Evolutionary conservation across 2,113 vertebrate species (phyloP).

Genomic region (Ctenomys sociabilis): DNA sequence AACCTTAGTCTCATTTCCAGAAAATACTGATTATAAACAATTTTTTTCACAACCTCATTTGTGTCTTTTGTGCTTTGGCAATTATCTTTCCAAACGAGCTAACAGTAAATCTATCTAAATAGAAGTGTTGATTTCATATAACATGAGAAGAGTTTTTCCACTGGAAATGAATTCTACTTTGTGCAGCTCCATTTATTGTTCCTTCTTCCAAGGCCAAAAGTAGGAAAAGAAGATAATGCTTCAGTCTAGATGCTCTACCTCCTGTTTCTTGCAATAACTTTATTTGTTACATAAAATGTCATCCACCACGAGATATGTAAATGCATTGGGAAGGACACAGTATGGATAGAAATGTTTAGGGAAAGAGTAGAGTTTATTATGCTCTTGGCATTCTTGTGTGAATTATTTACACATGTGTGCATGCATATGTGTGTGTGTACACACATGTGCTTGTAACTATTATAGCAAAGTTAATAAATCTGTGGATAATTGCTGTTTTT

Average conservation of each 20-base stretch:
- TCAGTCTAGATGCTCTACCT: neutral
- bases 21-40: neutral
- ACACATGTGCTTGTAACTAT: neutral
- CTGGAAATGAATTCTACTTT: neutral
- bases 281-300: neutral
- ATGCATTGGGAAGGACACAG: neutral
- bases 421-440: neutral
- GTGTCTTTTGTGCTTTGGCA: neutral
- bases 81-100: slow-evolving; percentile 24
- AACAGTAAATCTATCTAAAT: slow-evolving; percentile 42
- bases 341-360: neutral
- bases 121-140: neutral
- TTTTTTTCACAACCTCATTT: neutral
- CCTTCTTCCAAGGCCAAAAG: neutral
- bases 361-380: neutral
- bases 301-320: neutral
- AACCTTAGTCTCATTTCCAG: neutral
- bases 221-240: neutral
- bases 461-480: neutral
- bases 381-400: neutral
- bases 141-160: neutral
- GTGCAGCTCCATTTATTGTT: neutral
- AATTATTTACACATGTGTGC: neutral
- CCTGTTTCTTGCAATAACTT: neutral
- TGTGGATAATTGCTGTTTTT: neutral